Evolutionary conservation across 2,888 invertebrate species (phyloP).

Genomic region (Hypsopygia costalis): DNA sequence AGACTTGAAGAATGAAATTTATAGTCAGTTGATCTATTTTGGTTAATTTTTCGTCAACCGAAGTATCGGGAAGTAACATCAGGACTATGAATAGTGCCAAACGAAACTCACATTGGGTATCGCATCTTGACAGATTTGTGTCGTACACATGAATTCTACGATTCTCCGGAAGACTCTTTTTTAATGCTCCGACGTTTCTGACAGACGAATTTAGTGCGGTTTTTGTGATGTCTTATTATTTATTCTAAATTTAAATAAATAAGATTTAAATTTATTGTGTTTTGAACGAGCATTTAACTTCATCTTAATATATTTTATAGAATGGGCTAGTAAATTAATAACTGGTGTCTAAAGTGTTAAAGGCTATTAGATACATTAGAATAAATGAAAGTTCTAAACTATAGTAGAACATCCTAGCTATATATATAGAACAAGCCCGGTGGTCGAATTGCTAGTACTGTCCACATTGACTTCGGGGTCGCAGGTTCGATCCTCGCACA

Average conservation of each 20-base stretch:
- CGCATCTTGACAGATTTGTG: conserved; percentile 71
- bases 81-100: conserved; percentile 62
- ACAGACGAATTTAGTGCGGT: conserved; percentile 39
- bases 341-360: too few relatives aligned
- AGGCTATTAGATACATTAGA: too few relatives aligned
- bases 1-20: conserved; percentile 63
- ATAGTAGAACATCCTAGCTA: too few relatives aligned
- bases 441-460: too few relatives aligned
- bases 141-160: conserved; percentile 57
- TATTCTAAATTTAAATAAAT: background rate
- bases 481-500: too few relatives aligned
- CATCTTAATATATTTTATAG: too few relatives aligned
- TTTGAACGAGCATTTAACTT: too few relatives aligned
- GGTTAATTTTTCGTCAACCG: conserved; percentile 59
- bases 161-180: conserved; percentile 39
- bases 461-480: too few relatives aligned
- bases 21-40: conserved; percentile 66
- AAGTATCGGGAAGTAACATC: conserved; percentile 37
- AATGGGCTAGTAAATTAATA: too few relatives aligned
- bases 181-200: conserved; percentile 17
- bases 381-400: too few relatives aligned
- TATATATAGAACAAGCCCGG: too few relatives aligned
- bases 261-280: too few relatives aligned
- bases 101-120: conserved; percentile 47
- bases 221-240: conserved; percentile 2